Evolutionary conservation across 2,113 vertebrate species (phyloP).

Genomic region (Montifringilla adamsi): DNA sequence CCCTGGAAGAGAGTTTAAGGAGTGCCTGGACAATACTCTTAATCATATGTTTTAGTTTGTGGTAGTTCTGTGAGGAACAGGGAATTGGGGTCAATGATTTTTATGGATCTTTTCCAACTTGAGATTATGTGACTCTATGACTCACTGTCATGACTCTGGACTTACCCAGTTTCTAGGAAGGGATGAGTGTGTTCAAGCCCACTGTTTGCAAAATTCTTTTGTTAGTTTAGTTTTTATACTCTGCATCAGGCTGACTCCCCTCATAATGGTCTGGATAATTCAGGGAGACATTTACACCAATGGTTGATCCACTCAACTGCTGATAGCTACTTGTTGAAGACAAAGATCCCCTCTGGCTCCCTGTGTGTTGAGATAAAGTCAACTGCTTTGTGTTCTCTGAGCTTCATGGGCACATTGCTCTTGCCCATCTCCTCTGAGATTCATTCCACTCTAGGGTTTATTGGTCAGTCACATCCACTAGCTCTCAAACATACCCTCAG

Average conservation of each 20-base stretch:
- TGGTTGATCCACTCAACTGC: not conserved
- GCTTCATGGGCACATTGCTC: not conserved
- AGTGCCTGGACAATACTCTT: not conserved
- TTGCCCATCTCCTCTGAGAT: not conserved
- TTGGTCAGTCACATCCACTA: not conserved
- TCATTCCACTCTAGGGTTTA: not conserved
- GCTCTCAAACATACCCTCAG: not conserved
- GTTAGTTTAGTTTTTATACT: not conserved
- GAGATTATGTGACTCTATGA: not conserved
- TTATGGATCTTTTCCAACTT: not conserved
- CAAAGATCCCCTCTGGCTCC: not conserved
- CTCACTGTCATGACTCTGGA: not conserved
- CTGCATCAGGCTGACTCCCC: not conserved
- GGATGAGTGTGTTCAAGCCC: not conserved
- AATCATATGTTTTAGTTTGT: not conserved
- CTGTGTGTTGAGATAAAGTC: not conserved
- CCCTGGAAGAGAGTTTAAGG: not conserved
- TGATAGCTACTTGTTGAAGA: not conserved
- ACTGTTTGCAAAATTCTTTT: not conserved
- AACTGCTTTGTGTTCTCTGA: not conserved
- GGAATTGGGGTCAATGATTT: accelerated
- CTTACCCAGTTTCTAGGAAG: not conserved
- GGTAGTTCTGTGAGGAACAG: not conserved
- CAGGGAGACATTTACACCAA: not conserved
- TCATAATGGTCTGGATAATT: not conserved